Evolutionary conservation across 2,113 vertebrate genomes (phyloP).

Genomic region (Nematolebias whitei): DNA sequence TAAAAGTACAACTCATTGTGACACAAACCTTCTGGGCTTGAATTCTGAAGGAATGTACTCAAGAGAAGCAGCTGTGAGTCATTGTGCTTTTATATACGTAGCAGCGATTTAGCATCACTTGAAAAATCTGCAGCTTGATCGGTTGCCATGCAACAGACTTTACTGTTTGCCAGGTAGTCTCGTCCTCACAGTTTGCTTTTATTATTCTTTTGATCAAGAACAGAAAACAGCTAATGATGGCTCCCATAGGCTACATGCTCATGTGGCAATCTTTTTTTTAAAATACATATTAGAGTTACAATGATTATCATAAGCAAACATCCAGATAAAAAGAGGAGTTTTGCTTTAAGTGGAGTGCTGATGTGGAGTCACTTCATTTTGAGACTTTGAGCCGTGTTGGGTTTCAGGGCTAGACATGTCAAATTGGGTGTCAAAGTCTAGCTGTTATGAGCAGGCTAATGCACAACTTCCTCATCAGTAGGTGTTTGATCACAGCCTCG

Average conservation of each 20-base stretch:
- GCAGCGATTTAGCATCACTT: conserved; percentile 58
- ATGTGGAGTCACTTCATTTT: conserved; percentile 7
- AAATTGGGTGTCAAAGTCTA: too few species aligned
- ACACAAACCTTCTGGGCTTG: conserved; percentile 7
- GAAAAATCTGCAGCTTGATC: conserved; percentile 60
- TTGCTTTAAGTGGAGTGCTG: conserved; percentile 1
- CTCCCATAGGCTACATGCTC: conserved; percentile 5
- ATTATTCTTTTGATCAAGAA: conserved; percentile 52
- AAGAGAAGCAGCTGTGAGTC: conserved; percentile 50
- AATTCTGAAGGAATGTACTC: conserved; percentile 29
- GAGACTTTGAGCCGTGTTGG: conserved; percentile 2
- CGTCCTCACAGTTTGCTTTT: conserved; percentile 56
- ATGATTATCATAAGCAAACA: conserved; percentile 16
- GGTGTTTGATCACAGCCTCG: conserved; percentile 37
- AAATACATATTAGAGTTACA: conserved; percentile 10
- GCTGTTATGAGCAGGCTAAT: conserved; percentile 10
- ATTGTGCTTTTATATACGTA: conserved; percentile 61
- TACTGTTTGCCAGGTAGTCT: conserved; percentile 65
- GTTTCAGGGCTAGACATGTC: conserved; percentile 15
- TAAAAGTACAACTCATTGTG: conserved; percentile 1
- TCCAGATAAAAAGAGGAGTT: not conserved
- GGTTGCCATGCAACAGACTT: conserved; percentile 78
- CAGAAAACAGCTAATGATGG: conserved; percentile 31
- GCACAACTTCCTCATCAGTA: conserved; percentile 27
- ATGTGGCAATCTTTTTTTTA: not conserved